Conservation (phyloP, 2,113 vertebrate species). For the Pelodiscus sinensis region DNA sequence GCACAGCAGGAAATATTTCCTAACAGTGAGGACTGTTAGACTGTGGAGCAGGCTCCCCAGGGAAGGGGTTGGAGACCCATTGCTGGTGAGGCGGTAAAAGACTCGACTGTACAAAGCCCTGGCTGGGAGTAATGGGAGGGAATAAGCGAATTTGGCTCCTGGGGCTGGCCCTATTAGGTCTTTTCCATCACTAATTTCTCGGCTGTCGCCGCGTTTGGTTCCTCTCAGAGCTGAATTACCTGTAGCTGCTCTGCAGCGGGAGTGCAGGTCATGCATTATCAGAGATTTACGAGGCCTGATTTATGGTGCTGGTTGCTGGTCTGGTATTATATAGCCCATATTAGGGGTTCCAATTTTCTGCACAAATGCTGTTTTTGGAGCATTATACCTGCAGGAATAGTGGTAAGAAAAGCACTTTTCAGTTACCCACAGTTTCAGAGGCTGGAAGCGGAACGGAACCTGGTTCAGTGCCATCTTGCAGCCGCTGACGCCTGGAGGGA, state of each 20-base stretch:
- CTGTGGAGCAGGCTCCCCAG: background rate
- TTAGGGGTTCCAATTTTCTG: constrained; percentile 59
- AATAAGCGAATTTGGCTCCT: background rate
- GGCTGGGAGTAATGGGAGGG: background rate
- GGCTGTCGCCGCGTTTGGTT: background rate
- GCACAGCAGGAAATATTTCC: background rate
- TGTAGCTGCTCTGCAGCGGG: constrained; percentile 40
- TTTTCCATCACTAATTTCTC: constrained; percentile 1
- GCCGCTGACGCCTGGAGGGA: background rate
- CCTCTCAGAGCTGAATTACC: constrained; percentile 1
- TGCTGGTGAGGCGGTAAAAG: too few species aligned
- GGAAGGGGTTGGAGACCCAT: background rate
- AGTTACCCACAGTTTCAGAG: constrained; percentile 5
- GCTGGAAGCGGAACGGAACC: background rate
- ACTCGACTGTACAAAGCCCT: rapidly evolving
- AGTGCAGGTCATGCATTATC: constrained; percentile 35
- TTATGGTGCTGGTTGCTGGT: constrained; percentile 42
- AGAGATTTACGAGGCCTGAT: constrained; percentile 67
- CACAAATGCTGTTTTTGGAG: constrained; percentile 65
- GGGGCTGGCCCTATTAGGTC: background rate
- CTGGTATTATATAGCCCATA: constrained; percentile 37
- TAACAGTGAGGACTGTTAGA: background rate
- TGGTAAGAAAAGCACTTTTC: background rate
- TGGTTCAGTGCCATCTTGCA: background rate
- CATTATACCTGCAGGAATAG: constrained; percentile 43